phyloP scores from a whole-genome alignment of 2,888 invertebrate species.

The Aporophyla lueneburgensis region DNA sequence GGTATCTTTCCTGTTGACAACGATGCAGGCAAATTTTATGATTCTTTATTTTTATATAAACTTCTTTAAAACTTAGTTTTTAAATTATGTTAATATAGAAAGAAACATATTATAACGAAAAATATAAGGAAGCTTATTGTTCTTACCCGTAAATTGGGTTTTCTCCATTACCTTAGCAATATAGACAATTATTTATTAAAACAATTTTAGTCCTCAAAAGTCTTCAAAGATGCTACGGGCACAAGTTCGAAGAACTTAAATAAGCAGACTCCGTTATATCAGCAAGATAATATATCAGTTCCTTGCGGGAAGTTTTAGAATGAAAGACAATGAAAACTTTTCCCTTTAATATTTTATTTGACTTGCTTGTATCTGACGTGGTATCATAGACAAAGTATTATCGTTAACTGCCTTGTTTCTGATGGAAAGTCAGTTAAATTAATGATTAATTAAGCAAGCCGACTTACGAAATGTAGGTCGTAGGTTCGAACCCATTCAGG shows the following conservation, averaged over 20 bases:
- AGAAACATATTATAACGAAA: too few species aligned
- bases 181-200: background rate
- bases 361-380: background rate
- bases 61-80: too few species aligned
- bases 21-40: too few species aligned
- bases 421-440: too few species aligned
- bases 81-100: too few species aligned
- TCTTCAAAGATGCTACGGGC: background rate
- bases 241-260: background rate
- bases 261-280: background rate
- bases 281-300: conserved; percentile 7
- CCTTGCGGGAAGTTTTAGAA: background rate
- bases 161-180: background rate
- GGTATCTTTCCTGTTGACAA: too few species aligned
- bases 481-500: too few species aligned
- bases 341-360: background rate
- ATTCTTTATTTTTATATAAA: too few species aligned
- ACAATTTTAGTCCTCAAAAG: background rate
- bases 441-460: too few species aligned
- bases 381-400: too few species aligned
- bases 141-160: background rate
- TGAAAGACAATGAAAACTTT: background rate
- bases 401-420: too few species aligned
- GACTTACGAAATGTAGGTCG: too few species aligned
- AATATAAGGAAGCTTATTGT: background rate